Evolutionary conservation across 2,113 vertebrate genomes (phyloP).

Genomic region (Psephotus haematonotus): DNA sequence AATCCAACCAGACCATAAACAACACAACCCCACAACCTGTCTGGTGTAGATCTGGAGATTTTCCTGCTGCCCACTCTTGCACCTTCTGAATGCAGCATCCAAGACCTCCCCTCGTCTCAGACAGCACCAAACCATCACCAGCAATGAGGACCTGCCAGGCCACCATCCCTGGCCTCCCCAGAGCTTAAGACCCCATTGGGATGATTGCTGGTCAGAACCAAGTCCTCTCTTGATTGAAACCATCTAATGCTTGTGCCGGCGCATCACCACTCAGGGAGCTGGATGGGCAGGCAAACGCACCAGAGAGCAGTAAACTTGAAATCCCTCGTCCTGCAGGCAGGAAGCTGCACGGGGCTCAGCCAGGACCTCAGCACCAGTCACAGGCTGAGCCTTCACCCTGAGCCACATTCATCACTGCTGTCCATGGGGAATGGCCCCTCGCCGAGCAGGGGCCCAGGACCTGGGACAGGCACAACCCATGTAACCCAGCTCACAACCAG

Average conservation of each 20-base stretch:
- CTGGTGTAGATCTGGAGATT: neutral
- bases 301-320: neutral
- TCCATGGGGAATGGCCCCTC: rapidly evolving
- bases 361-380: rapidly evolving
- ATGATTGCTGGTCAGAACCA: neutral
- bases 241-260: neutral
- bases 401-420: rapidly evolving
- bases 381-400: neutral
- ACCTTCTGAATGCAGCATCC: neutral
- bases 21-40: neutral
- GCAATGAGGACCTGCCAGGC: neutral
- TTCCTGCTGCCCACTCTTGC: neutral
- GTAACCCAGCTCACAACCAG: rapidly evolving
- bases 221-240: neutral
- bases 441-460: neutral
- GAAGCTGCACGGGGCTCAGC: neutral
- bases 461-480: neutral
- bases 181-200: neutral
- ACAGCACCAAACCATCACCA: neutral
- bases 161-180: neutral
- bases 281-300: neutral
- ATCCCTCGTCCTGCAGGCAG: neutral
- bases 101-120: neutral
- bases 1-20: neutral
- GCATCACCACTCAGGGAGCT: neutral